Conservation (phyloP, 2,888 invertebrate species). For the Ormia ochracea region DNA sequence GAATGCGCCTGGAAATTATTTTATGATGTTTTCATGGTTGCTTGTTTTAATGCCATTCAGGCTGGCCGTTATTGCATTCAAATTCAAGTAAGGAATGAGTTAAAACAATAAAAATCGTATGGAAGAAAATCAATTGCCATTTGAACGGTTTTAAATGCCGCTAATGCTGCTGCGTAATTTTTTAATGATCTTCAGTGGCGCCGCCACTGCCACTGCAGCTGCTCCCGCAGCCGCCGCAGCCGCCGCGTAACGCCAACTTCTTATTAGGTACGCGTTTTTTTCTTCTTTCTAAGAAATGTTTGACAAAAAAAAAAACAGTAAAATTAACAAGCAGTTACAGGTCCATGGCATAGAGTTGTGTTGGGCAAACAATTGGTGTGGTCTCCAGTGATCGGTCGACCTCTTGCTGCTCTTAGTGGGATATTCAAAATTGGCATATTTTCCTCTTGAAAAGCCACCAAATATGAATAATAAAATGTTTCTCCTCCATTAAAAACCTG, state of each 20-base stretch:
- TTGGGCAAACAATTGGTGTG: slow-evolving; percentile 48
- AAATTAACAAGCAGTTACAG: slow-evolving; percentile 12
- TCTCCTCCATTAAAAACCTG: neutral
- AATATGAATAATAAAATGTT: slow-evolving; percentile 28
- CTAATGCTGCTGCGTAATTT: slow-evolving; percentile 28
- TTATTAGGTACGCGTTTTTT: slow-evolving; percentile 51
- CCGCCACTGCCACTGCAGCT: neutral
- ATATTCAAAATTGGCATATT: slow-evolving; percentile 26
- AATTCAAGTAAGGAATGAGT: slow-evolving; percentile 35
- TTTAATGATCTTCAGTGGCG: slow-evolving; percentile 25
- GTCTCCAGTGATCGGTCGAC: slow-evolving; percentile 23
- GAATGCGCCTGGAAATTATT: slow-evolving; percentile 23
- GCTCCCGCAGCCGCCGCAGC: neutral
- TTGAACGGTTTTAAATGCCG: slow-evolving; percentile 36
- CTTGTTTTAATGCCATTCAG: neutral
- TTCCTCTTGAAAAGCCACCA: slow-evolving; percentile 4
- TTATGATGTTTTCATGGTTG: slow-evolving; percentile 48
- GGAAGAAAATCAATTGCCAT: slow-evolving; percentile 50
- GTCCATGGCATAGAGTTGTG: neutral
- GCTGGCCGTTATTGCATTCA: slow-evolving; percentile 7
- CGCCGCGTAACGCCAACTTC: slow-evolving; percentile 6
- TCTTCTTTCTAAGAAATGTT: slow-evolving; percentile 40
- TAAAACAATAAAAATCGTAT: slow-evolving; percentile 32
- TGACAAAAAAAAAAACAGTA: neutral
- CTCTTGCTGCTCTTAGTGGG: slow-evolving; percentile 14